A percentile compares a stretch with the other conserved stretches of the same genome.
phyloP scores from a whole-genome alignment of 2,113 vertebrate genomes.

The Aegithalos caudatus region DNA sequence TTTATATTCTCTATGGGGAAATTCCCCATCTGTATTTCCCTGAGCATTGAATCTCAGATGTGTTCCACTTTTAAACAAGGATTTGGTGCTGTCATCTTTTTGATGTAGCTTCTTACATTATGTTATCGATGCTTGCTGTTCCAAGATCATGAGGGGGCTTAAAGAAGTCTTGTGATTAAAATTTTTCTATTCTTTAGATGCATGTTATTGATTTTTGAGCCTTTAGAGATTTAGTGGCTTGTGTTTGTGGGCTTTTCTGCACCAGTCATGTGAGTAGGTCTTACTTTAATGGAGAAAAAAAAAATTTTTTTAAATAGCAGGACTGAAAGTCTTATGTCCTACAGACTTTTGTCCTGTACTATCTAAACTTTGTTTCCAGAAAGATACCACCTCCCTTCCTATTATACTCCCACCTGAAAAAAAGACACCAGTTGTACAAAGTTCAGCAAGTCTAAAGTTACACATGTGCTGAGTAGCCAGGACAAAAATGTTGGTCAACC shows the following conservation, averaged over 20 bases:
- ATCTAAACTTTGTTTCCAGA: not conserved
- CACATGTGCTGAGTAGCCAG: not conserved
- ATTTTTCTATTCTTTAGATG: not conserved
- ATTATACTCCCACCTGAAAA: not conserved
- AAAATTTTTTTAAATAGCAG: not conserved
- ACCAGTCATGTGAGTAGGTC: not conserved
- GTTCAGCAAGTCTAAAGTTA: not conserved
- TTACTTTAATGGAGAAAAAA: not conserved
- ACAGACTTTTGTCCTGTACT: not conserved
- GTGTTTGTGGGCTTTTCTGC: not conserved
- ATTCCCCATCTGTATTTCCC: not conserved
- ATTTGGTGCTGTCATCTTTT: not conserved
- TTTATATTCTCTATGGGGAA: not conserved
- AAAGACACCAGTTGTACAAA: not conserved
- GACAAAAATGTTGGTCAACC: not conserved
- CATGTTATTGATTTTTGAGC: constrained; percentile 21
- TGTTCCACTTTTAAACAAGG: not conserved
- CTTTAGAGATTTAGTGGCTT: not conserved
- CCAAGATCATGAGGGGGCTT: not conserved
- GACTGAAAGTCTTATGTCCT: not conserved
- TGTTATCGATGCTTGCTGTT: not conserved
- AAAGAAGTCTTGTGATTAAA: not conserved
- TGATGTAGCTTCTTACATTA: not conserved
- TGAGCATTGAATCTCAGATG: not conserved
- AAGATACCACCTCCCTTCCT: not conserved